phyloP scores from a whole-genome alignment of 2,797 vertebrate genomes.

The Leptoclinus maculatus region DNA sequence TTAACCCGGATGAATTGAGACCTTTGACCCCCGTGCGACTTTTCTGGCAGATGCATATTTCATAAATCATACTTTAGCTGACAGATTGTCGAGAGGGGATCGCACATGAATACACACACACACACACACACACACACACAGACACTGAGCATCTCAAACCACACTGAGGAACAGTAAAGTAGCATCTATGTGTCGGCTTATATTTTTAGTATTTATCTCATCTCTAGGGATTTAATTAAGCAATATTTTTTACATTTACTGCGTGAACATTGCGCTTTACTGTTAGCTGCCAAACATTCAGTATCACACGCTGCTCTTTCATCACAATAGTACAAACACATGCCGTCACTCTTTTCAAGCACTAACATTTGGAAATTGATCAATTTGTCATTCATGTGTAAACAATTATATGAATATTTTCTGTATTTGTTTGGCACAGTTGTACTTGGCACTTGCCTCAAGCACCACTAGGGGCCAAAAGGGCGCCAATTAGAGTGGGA shows the following conservation, averaged over 20 bases:
- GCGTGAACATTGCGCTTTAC: background rate
- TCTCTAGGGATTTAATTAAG: background rate
- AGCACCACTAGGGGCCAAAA: background rate
- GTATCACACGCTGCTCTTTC: background rate
- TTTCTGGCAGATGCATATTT: slow-evolving; percentile 33
- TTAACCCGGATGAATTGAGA: slow-evolving; percentile 1
- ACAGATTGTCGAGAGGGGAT: slow-evolving; percentile 13
- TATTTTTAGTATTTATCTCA: slow-evolving; percentile 6
- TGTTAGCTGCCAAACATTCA: background rate
- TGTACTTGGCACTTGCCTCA: background rate
- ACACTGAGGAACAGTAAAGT: background rate
- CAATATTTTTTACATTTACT: background rate
- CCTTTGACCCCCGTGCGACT: slow-evolving; percentile 5
- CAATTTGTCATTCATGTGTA: background rate
- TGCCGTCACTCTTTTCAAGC: background rate
- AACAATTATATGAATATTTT: background rate
- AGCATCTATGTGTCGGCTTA: background rate
- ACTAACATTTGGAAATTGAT: background rate
- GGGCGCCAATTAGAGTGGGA: slow-evolving; percentile 3
- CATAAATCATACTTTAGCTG: slow-evolving; percentile 3
- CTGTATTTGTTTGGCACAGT: background rate
- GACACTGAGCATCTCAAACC: background rate
- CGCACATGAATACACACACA: background rate
- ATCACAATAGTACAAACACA: background rate
- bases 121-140: background rate